phyloP scores from a whole-genome alignment of 92 coral and sea anemone species.

The Meandrina meandrites region DNA sequence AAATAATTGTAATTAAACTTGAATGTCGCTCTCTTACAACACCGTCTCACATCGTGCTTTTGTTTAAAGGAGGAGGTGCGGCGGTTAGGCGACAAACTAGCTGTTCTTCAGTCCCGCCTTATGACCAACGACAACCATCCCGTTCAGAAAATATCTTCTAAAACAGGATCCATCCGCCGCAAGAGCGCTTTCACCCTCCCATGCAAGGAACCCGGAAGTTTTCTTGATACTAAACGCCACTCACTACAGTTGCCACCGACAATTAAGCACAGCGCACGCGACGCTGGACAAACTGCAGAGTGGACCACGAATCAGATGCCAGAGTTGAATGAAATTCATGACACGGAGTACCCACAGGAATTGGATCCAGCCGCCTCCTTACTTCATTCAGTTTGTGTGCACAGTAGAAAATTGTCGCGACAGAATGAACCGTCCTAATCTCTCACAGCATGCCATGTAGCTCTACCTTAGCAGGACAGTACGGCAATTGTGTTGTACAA shows the following conservation, averaged over 20 bases:
- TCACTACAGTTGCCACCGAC: constrained; percentile 14
- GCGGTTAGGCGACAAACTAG: constrained; percentile 47
- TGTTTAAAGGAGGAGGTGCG: constrained; percentile 51
- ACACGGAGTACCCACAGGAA: constrained; percentile 8
- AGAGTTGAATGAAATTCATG: background rate
- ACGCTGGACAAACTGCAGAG: background rate
- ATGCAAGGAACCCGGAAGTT: background rate
- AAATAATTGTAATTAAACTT: background rate
- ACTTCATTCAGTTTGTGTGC: background rate
- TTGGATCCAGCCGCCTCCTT: background rate
- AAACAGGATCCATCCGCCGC: constrained; percentile 4
- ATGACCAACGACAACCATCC: constrained; percentile 37
- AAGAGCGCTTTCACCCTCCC: constrained; percentile 30
- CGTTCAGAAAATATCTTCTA: background rate
- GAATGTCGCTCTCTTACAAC: background rate
- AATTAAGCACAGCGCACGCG: background rate
- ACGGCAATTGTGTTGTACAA: background rate
- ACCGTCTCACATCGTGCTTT: background rate
- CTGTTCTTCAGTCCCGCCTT: constrained; percentile 43
- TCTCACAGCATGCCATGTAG: background rate
- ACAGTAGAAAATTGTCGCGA: constrained; percentile 5
- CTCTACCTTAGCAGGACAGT: background rate
- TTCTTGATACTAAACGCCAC: constrained; percentile 8
- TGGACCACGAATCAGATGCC: background rate
- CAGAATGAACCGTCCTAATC: background rate